phyloP scores from a whole-genome alignment of 2,113 vertebrate species.

The Saguinus midas region DNA sequence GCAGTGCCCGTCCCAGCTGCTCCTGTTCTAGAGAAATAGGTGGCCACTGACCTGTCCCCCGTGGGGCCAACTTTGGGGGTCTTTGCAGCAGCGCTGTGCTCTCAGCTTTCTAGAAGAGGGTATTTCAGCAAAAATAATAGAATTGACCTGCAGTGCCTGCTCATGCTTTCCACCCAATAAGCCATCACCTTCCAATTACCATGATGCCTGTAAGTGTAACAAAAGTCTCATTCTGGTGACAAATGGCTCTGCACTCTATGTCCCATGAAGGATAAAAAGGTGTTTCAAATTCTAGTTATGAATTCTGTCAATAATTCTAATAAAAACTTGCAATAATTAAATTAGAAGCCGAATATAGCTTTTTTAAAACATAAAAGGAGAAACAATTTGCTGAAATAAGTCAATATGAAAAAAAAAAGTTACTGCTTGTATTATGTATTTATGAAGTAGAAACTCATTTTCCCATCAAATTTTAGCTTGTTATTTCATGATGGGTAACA shows the following conservation, averaged over 20 bases:
- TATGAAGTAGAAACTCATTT: constrained; percentile 26
- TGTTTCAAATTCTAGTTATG: neutral
- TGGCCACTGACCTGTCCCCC: fast-evolving
- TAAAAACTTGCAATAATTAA: constrained; percentile 57
- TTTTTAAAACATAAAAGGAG: constrained; percentile 25
- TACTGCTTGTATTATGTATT: neutral
- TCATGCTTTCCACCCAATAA: fast-evolving
- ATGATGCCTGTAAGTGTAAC: fast-evolving
- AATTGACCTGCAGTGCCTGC: fast-evolving
- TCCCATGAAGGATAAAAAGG: neutral
- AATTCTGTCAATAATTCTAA: neutral
- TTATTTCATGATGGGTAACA: neutral
- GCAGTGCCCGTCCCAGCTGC: neutral
- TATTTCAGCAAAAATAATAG: neutral
- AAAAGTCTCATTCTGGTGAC: neutral
- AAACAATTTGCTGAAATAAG: neutral
- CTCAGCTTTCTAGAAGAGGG: fast-evolving
- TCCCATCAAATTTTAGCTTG: neutral
- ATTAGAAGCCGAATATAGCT: neutral
- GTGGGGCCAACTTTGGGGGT: neutral
- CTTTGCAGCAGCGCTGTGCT: neutral
- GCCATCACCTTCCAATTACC: fast-evolving
- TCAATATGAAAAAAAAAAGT: neutral
- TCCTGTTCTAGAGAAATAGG: neutral
- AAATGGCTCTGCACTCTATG: neutral